Base-by-base conservation (phyloP, 2,888 invertebrate genomes). In the Aporophyla lueneburgensis region DNA sequence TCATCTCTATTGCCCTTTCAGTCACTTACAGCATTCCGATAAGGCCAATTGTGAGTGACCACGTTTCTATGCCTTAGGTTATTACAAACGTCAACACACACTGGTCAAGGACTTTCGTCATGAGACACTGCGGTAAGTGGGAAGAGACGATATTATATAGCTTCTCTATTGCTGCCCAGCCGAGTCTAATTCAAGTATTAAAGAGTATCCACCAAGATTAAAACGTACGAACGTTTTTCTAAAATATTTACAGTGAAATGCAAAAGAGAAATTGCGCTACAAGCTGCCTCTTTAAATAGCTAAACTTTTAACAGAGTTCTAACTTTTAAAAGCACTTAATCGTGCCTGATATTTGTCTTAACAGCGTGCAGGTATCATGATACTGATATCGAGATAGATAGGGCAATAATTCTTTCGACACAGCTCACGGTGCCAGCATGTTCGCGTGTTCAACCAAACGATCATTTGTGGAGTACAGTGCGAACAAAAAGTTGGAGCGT, bases 361-460 rank as follows among this genome's bases (percentile, higher is more conserved):
- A 65, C 85, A 78, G 80, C 78, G 77, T 72, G 76, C 76, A 78
- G 68, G 87, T 84, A 86, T 88, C 88, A 86, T 79, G 88, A 70
- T 71, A 78, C 85, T 82, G 87, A 84, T 84, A 84, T 82, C 77
- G 69, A 86, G 85, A 88, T 86, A 83, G 86, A 83, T 88, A 85
- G 77, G 85, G 87, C 80, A 84, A 87, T 87, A 86, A 87, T 87
- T 87, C 87, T 87, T 87, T 88, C 88, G 71, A 80, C 82, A 80
- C 85, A 86, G 78, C 88, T 88, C 81, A 88, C 87, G 87, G 82
- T 80, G 86, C 87, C 87, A 87, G 86, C 91, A 91, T 91, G 92
- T 91, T 94, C 86, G 93, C 93, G 92, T 93, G 93, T 91, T 90
- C 89, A 89, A 92, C 91, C 90, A 88, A 93, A 93, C 90, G 93